phyloP scores from a whole-genome alignment of 2,888 invertebrate species.

The Digitonthophagus gazella region DNA sequence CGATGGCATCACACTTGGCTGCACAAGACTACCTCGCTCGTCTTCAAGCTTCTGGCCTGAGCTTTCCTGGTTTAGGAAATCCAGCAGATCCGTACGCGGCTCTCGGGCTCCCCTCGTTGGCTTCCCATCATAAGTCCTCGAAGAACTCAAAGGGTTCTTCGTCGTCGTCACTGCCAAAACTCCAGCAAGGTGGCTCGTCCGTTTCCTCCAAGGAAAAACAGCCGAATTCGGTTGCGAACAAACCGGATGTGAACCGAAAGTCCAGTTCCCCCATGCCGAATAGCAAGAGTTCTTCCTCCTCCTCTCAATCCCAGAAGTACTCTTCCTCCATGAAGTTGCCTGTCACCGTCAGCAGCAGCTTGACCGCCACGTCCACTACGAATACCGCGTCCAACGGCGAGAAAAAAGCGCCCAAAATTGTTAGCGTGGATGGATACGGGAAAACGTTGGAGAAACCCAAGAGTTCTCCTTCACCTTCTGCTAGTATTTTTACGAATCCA shows the following conservation, averaged over 20 bases:
- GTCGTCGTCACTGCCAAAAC: slow-evolving; percentile 38
- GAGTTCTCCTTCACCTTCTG: slow-evolving; percentile 37
- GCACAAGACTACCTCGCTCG: slow-evolving; percentile 85
- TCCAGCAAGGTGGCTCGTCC: slow-evolving; percentile 19
- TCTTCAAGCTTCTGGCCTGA: slow-evolving; percentile 75
- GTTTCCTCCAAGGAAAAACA: slow-evolving; percentile 30
- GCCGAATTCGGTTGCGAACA: slow-evolving; percentile 34
- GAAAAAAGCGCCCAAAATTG: slow-evolving; percentile 29
- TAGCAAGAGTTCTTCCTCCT: slow-evolving; percentile 34
- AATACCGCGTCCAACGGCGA: slow-evolving; percentile 50
- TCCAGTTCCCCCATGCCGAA: slow-evolving; percentile 38
- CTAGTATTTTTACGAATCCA: slow-evolving; percentile 51
- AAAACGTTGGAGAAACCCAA: slow-evolving; percentile 38
- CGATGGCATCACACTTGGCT: slow-evolving; percentile 84
- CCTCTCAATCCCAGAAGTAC: slow-evolving; percentile 26
- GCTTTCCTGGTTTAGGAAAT: slow-evolving; percentile 63
- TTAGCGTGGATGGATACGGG: slow-evolving; percentile 31
- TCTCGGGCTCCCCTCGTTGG: slow-evolving; percentile 55
- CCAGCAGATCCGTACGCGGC: slow-evolving; percentile 62
- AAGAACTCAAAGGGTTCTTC: slow-evolving; percentile 32
- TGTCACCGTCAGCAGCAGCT: slow-evolving; percentile 37
- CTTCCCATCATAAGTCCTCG: slow-evolving; percentile 43
- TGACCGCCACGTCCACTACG: slow-evolving; percentile 31
- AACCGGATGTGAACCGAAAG: slow-evolving; percentile 34
- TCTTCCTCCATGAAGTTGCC: slow-evolving; percentile 41